A percentile compares a stretch with the other conserved stretches of the same genome.
Conservation (phyloP, 2,113 vertebrate genomes). For the Syrrhaptes paradoxus region DNA sequence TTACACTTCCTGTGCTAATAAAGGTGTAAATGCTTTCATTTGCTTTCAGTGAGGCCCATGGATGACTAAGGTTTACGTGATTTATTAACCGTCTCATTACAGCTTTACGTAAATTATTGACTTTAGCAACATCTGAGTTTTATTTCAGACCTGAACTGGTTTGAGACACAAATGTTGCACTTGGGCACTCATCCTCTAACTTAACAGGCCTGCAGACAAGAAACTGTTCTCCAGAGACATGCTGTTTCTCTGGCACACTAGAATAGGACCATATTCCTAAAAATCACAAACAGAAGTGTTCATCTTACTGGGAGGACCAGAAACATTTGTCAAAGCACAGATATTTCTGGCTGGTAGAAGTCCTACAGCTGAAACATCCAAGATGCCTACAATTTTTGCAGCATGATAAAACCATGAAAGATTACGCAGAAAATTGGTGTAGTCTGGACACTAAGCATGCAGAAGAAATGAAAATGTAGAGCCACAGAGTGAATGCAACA, state of each 20-base stretch:
- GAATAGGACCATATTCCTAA: background rate
- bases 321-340: background rate
- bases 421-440: background rate
- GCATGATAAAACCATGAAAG: background rate
- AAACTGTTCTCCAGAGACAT: background rate
- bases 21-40: background rate
- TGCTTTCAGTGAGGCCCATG: background rate
- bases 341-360: background rate
- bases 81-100: background rate
- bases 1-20: background rate
- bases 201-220: background rate
- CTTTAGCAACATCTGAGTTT: background rate
- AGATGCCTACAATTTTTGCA: background rate
- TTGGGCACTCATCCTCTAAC: background rate
- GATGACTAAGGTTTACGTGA: background rate
- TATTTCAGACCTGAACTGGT: background rate
- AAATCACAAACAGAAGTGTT: background rate
- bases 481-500: background rate
- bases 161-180: background rate
- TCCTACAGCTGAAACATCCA: background rate
- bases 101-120: background rate
- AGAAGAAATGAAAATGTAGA: background rate
- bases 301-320: background rate
- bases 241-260: background rate
- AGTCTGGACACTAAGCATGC: background rate